Evolutionary conservation across 1,140 invertebrate genomes (phyloP).

Genomic region (Camponotus pennsylvanicus): DNA sequence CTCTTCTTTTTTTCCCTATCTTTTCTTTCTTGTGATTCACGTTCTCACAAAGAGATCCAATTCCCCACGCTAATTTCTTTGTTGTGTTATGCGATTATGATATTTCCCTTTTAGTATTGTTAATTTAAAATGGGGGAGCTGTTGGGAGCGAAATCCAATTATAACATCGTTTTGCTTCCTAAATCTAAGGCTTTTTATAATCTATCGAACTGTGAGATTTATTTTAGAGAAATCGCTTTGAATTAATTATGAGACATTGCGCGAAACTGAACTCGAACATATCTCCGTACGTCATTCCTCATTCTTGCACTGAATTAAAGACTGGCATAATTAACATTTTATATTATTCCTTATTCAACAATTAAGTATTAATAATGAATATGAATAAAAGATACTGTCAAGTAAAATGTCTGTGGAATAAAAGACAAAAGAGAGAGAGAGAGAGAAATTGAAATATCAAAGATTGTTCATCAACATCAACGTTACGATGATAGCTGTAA

Average conservation of each 20-base stretch:
- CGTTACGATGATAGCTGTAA: background rate
- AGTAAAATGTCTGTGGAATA: background rate
- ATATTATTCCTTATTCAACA: background rate
- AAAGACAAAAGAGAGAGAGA: too few species aligned
- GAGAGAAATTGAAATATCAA: background rate
- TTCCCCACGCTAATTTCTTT: background rate
- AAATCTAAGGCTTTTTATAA: slow-evolving; percentile 35
- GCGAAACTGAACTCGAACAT: background rate
- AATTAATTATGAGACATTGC: slow-evolving; percentile 52
- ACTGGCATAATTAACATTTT: background rate
- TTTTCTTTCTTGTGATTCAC: background rate
- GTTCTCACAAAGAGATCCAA: slow-evolving; percentile 9
- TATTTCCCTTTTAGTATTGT: background rate
- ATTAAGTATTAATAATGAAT: background rate
- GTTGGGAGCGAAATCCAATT: slow-evolving; percentile 54
- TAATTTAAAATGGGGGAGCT: slow-evolving; percentile 33
- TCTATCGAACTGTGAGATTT: background rate
- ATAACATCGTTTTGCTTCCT: slow-evolving; percentile 57
- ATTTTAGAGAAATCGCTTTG: slow-evolving; percentile 50
- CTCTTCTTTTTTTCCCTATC: background rate
- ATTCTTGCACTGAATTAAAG: background rate
- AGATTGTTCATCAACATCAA: background rate
- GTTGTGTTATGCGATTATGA: slow-evolving; percentile 12
- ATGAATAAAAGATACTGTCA: background rate
- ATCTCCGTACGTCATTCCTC: slow-evolving; percentile 12